Conservation (phyloP, 2,888 invertebrate genomes). For the Hypsopygia costalis region DNA sequence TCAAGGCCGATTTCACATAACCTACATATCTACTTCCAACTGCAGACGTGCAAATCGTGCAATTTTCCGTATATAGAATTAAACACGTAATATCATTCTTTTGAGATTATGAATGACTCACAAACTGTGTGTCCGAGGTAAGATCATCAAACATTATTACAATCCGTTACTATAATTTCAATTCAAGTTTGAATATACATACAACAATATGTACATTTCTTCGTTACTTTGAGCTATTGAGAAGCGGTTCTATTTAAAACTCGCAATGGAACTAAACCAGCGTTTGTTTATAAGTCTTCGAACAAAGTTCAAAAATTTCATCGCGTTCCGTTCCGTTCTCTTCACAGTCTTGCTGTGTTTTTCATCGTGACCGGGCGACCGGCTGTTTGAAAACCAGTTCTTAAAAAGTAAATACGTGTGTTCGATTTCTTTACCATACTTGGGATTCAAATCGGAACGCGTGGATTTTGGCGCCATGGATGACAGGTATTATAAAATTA, state of each 20-base stretch:
- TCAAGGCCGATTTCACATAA: not conserved
- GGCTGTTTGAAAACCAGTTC: conserved; percentile 46
- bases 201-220: not conserved
- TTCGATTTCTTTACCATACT: conserved; percentile 27
- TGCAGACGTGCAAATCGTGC: conserved; percentile 4
- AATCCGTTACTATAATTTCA: conserved; percentile 1
- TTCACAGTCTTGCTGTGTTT: conserved; percentile 56
- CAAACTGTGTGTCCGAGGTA: not conserved
- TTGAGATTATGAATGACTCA: conserved; percentile 7
- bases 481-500: conserved; percentile 37
- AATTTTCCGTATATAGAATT: conserved; percentile 8
- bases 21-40: not conserved
- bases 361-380: conserved; percentile 45
- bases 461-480: conserved; percentile 45
- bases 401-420: conserved; percentile 29
- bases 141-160: not conserved
- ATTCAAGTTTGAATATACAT: not conserved
- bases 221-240: no score
- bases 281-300: conserved; percentile 22
- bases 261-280: conserved; percentile 8
- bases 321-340: conserved; percentile 22
- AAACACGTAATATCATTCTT: conserved; percentile 1
- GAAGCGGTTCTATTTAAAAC: not conserved
- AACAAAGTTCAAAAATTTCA: conserved; percentile 10
- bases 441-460: conserved; percentile 15